Evolutionary conservation across 2,113 vertebrate species (phyloP).

Genomic region (Rhinoderma darwinii): DNA sequence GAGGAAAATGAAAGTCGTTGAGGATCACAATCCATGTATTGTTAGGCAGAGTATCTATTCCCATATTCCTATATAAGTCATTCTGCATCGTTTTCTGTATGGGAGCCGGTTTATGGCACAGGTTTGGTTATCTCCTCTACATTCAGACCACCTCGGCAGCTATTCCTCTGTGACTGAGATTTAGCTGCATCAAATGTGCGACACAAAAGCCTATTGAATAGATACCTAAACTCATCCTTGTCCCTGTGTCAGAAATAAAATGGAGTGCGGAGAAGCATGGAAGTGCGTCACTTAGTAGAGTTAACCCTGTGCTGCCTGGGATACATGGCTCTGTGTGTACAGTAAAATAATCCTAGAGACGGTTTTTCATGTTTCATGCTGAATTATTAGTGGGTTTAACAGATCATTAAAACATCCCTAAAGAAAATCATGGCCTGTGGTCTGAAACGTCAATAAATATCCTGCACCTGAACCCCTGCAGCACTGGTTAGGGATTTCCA

Average conservation of each 20-base stretch:
- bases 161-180: not conserved
- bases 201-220: slow-evolving; percentile 26
- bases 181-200: slow-evolving; percentile 13
- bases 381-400: too few relatives aligned
- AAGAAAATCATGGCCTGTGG: too few relatives aligned
- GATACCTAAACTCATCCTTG: not conserved
- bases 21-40: not conserved
- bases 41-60: not conserved
- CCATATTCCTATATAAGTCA: not conserved
- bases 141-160: not conserved
- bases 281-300: not conserved
- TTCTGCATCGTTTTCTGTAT: not conserved
- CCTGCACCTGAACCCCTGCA: too few relatives aligned
- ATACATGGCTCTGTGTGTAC: not conserved
- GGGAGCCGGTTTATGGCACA: not conserved
- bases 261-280: not conserved
- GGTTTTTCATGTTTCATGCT: not conserved
- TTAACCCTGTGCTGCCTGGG: not conserved
- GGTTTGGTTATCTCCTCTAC: not conserved
- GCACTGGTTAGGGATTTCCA: too few relatives aligned
- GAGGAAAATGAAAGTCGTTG: not conserved
- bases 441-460: too few relatives aligned
- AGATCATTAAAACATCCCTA: too few relatives aligned
- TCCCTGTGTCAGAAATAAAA: not conserved
- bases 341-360: not conserved